A percentile compares a stretch with the other conserved stretches of the same genome.
phyloP scores from a whole-genome alignment of 2,113 vertebrate genomes.

The Synchiropus splendidus region DNA sequence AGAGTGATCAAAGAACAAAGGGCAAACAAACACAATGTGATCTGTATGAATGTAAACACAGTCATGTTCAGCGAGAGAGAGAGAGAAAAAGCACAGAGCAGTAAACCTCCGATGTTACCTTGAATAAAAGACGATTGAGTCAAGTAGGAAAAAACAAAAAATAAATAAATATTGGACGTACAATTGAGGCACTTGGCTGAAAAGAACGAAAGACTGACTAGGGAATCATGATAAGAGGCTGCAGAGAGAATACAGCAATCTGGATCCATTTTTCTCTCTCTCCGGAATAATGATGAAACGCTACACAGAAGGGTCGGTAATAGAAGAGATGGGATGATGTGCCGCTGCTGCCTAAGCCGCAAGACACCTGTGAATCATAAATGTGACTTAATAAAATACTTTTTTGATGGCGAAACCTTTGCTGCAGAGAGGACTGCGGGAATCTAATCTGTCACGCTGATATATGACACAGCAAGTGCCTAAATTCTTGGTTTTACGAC shows the following conservation, averaged over 20 bases:
- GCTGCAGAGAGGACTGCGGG: constrained; percentile 7
- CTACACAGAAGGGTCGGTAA: constrained; percentile 18
- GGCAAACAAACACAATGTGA: no score
- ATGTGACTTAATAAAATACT: constrained; percentile 24
- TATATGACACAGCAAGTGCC: constrained; percentile 12
- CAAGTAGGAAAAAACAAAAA: constrained; percentile 1
- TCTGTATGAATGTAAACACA: constrained; percentile 2
- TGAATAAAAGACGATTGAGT: constrained; percentile 18
- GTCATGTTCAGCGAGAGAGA: not conserved
- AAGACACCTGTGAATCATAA: constrained; percentile 26
- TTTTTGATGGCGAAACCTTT: constrained; percentile 10
- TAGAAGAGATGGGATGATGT: constrained; percentile 23
- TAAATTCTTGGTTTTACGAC: constrained; percentile 15
- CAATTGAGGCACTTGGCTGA: constrained; percentile 20
- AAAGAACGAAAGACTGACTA: constrained; percentile 10
- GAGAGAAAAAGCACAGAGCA: constrained; percentile 5
- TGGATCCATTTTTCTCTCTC: constrained; percentile 25
- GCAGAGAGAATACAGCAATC: constrained; percentile 23
- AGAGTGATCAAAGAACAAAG: not conserved
- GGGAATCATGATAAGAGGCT: constrained; percentile 23
- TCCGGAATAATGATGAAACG: constrained; percentile 31
- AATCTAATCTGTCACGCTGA: constrained; percentile 20
- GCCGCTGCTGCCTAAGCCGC: constrained; percentile 30
- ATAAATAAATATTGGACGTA: no score
- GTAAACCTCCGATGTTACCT: constrained; percentile 17